Conservation (phyloP, 2,888 invertebrate species). For the Autographa gamma region DNA sequence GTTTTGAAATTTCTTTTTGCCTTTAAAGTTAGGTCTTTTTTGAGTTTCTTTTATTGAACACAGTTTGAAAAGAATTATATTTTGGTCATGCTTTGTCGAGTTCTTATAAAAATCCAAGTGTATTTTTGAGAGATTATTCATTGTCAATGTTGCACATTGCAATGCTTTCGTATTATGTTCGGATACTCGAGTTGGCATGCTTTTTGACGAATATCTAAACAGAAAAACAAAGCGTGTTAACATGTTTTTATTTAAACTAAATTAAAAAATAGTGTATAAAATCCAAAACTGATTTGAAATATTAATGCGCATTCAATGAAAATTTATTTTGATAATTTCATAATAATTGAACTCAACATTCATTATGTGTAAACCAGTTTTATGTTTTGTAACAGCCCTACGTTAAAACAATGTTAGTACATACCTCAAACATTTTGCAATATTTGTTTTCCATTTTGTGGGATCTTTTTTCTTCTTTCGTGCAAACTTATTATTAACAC, state of each 20-base stretch:
- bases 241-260: constrained; percentile 4
- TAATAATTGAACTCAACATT: constrained; percentile 5
- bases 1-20: no score
- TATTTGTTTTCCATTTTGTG: constrained; percentile 33
- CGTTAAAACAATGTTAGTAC: constrained; percentile 10
- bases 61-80: no score
- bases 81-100: no score
- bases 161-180: constrained; percentile 35
- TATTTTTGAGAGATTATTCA: constrained; percentile 6
- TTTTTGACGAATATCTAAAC: constrained; percentile 21
- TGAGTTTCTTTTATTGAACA: no score
- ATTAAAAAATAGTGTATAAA: constrained; percentile 6
- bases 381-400: constrained; percentile 9
- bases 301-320: no score
- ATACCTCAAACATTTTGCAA: constrained; percentile 28
- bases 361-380: constrained; percentile 2
- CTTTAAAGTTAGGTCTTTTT: no score
- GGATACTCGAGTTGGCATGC: constrained; percentile 27
- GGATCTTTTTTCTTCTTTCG: constrained; percentile 33
- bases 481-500: constrained; percentile 27
- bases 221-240: constrained; percentile 5
- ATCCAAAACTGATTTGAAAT: background rate
- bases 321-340: background rate
- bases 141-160: constrained; percentile 34
- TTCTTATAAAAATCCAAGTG: no score